phyloP scores from a whole-genome alignment of 1,140 invertebrate genomes.

The Helicoverpa zea region DNA sequence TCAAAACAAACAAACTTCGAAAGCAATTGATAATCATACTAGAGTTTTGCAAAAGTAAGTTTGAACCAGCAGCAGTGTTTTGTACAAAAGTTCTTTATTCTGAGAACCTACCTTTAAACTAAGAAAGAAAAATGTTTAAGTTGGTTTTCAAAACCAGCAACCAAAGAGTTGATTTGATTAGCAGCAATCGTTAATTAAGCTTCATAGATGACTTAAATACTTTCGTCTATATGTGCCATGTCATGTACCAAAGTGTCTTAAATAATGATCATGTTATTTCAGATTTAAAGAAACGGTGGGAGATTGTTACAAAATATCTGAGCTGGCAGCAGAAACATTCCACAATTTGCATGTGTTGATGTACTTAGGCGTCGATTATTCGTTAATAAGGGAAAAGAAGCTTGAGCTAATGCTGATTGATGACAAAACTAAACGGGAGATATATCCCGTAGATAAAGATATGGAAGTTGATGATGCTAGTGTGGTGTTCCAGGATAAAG shows the following conservation, averaged over 20 bases:
- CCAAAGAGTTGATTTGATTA: no score
- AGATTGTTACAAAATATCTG: slow-evolving; percentile 68
- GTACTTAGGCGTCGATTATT: slow-evolving; percentile 75
- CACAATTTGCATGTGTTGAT: slow-evolving; percentile 72
- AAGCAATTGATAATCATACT: slow-evolving; percentile 2
- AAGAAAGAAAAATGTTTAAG: neutral
- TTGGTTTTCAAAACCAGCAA: no score
- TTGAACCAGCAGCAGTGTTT: neutral
- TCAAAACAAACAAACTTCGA: no score
- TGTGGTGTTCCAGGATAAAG: slow-evolving; percentile 68
- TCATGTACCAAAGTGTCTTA: no score
- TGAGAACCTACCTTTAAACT: neutral
- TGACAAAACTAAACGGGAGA: slow-evolving; percentile 70
- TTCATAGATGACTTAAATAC: no score
- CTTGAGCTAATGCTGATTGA: slow-evolving; percentile 71
- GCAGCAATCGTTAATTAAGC: no score
- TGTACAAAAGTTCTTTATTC: neutral
- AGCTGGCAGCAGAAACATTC: slow-evolving; percentile 61
- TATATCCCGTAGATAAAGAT: slow-evolving; percentile 67
- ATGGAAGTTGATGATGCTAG: slow-evolving; percentile 73
- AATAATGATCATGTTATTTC: slow-evolving; percentile 52
- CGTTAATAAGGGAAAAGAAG: slow-evolving; percentile 69
- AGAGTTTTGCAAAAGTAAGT: slow-evolving; percentile 49
- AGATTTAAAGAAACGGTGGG: slow-evolving; percentile 70
- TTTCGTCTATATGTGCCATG: no score